Evolutionary conservation across 2,888 invertebrate species (phyloP).

Genomic region (Xanthia icteritia): DNA sequence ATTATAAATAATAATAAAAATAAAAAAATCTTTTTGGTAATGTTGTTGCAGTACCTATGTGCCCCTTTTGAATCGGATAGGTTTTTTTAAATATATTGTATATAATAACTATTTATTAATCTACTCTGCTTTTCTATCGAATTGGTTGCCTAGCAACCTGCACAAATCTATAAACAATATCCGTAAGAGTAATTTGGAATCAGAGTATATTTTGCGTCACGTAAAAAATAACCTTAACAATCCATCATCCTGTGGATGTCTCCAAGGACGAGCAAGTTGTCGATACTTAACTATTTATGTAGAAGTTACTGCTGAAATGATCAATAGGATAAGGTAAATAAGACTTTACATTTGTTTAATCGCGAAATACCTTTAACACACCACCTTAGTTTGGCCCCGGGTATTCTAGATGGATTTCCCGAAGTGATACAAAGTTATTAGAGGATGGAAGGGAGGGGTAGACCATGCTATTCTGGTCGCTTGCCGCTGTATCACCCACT

Average conservation of each 20-base stretch:
- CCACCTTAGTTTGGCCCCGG: slow-evolving; percentile 25
- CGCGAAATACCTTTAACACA: slow-evolving; percentile 19
- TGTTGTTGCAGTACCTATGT: too few relatives aligned
- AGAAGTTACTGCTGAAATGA: slow-evolving; percentile 30
- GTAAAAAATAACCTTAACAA: neutral
- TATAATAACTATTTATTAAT: too few relatives aligned
- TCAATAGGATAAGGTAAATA: slow-evolving; percentile 43
- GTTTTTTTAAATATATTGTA: too few relatives aligned
- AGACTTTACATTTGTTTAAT: slow-evolving; percentile 41
- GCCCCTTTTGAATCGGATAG: too few relatives aligned
- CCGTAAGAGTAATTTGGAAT: neutral
- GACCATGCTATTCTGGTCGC: slow-evolving; percentile 23
- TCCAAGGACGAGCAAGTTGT: slow-evolving; percentile 18
- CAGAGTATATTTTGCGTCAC: neutral
- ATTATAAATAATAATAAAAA: neutral
- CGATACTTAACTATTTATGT: slow-evolving; percentile 25
- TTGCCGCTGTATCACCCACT: slow-evolving; percentile 50
- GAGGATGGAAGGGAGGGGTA: slow-evolving; percentile 12
- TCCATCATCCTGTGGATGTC: neutral
- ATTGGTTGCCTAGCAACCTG: neutral
- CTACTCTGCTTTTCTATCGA: neutral
- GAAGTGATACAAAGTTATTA: slow-evolving; percentile 25
- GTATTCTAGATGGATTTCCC: slow-evolving; percentile 6
- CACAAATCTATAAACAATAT: neutral
- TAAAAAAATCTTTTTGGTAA: too few relatives aligned